Evolutionary conservation across 2,113 vertebrate genomes (phyloP).

Genomic region (Dolichallabes microphthalmus): DNA sequence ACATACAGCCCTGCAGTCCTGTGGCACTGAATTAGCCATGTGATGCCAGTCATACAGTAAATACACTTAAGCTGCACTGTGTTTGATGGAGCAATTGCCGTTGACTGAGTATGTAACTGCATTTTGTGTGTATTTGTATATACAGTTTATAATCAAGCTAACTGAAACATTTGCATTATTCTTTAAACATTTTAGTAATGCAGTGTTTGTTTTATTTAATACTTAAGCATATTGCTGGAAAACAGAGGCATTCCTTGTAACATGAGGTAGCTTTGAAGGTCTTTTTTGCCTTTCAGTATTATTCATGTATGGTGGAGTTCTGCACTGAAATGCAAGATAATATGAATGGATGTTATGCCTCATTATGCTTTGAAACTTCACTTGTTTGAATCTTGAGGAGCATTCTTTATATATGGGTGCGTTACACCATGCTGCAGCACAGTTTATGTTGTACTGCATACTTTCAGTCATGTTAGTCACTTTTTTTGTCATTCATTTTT

Average conservation of each 20-base stretch:
- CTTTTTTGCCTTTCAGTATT: constrained; percentile 49
- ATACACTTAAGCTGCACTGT: constrained; percentile 9
- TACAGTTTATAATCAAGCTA: constrained; percentile 53
- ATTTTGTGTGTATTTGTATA: constrained; percentile 50
- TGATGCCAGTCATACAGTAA: neutral
- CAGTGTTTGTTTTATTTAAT: constrained; percentile 74
- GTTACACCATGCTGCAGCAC: constrained; percentile 8
- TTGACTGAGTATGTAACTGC: constrained; percentile 6
- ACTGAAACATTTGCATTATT: constrained; percentile 67
- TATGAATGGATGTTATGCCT: neutral
- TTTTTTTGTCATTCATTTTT: constrained; percentile 14
- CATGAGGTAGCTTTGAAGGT: constrained; percentile 51
- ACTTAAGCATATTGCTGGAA: constrained; percentile 67
- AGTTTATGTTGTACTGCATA: neutral
- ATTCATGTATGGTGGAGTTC: constrained; percentile 38
- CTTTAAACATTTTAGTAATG: constrained; percentile 66
- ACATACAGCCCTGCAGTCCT: neutral
- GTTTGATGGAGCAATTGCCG: constrained; percentile 10
- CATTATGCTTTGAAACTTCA: neutral
- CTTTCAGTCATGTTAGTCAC: neutral
- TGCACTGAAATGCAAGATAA: constrained; percentile 27
- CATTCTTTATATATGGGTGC: neutral
- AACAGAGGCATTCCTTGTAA: constrained; percentile 70
- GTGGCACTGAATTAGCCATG: constrained; percentile 16
- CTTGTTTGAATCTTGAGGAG: neutral